Evolutionary conservation across 53 echinoderm and acorn worm species (phyloP).

Genomic region (Echinometra lucunter): DNA sequence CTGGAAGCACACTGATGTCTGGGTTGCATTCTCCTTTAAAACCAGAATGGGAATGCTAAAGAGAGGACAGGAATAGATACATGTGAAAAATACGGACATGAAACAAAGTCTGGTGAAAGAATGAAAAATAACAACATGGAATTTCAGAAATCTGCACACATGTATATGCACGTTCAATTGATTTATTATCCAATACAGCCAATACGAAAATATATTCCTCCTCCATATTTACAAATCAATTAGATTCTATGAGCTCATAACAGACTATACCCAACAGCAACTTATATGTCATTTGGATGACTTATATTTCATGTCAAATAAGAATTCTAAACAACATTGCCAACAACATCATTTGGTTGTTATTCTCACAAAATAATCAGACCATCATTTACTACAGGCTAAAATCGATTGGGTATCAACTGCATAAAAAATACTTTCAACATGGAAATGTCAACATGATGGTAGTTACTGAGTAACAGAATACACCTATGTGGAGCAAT

Average conservation of each 20-base stretch:
- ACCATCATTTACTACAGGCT: neutral
- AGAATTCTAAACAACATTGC: neutral
- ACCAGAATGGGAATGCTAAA: too few relatives aligned
- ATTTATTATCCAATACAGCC: neutral
- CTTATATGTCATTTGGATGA: neutral
- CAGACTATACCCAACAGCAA: neutral
- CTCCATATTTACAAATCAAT: neutral
- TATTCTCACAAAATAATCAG: neutral
- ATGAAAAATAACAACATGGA: neutral
- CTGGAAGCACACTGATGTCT: too few relatives aligned
- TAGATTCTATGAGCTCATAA: neutral
- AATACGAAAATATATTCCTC: neutral
- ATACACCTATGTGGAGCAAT: slow-evolving; percentile 15
- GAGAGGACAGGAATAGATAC: neutral
- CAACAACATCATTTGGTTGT: neutral
- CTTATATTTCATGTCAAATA: neutral
- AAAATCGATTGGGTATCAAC: neutral
- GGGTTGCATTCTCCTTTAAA: too few relatives aligned
- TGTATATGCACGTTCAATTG: neutral
- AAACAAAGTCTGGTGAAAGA: too few relatives aligned
- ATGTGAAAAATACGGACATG: neutral
- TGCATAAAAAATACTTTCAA: slow-evolving; percentile 10
- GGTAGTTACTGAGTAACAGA: neutral
- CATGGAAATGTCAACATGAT: slow-evolving; percentile 11
- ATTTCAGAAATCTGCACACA: neutral